Evolutionary conservation across 2,888 invertebrate genomes (phyloP), one percentile per base, ranked within the genome.

Genomic region (Atrina japonica): DNA sequence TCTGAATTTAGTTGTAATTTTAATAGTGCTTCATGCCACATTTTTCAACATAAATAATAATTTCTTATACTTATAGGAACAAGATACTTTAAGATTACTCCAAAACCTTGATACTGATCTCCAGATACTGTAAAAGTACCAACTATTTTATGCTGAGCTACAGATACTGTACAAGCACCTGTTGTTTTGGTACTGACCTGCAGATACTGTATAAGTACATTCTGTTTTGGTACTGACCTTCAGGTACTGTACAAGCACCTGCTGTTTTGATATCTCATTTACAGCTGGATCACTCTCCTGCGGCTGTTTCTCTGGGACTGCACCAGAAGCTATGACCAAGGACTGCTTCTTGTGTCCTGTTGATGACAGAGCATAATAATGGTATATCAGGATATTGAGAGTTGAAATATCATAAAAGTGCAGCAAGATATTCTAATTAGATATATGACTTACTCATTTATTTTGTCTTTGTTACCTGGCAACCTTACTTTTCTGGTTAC

Each of bases 41-140:
- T n/a, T n/a, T n/a, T n/a, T n/a, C n/a, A n/a, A n/a, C n/a, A n/a
- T n/a, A n/a, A n/a, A n/a, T n/a, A n/a, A n/a, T n/a, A n/a, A n/a
- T n/a, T n/a, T n/a, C n/a, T n/a, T n/a, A n/a, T n/a, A n/a, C n/a
- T n/a, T n/a, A n/a, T n/a, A n/a, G n/a, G n/a, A n/a, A n/a, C n/a
- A n/a, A n/a, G n/a, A n/a, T n/a, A n/a, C n/a, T n/a, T n/a, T n/a
- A n/a, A n/a, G n/a, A n/a, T n/a, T n/a, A n/a, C n/a, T n/a, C n/a
- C n/a, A n/a, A n/a, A n/a, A n/a, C n/a, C n/a, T n/a, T n/a, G n/a
- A n/a, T 30, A 6, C 21, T 23, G 69, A 89, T 95, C 91, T 94
- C 93, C 0, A 96, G 91, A 86, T 95, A 96, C 59, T 94, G 93
- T 0, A 96, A 94, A 25, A 90, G 82, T 40, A 89, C 86, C 81